These are phyloP conservation scores for Ochropleura plecta DNA, from an alignment of 2,888 invertebrate genomes.

Conservation along the genomic window DNA sequence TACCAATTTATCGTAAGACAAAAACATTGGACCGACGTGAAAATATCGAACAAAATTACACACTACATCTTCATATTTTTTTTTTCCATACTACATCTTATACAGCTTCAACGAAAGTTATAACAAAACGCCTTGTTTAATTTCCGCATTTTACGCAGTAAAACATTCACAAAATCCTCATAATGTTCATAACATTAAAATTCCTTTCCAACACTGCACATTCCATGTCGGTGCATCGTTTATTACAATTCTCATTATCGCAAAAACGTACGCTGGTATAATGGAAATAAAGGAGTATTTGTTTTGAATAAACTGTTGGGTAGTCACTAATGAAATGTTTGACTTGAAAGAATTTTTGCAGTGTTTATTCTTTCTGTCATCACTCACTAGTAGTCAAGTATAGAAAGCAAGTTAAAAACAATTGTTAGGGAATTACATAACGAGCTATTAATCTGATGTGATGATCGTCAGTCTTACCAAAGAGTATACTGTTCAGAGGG, in stretches of 20 bases:
- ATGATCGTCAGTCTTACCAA: too few relatives aligned
- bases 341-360: neutral
- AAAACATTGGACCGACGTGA: neutral
- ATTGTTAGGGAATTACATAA: too few relatives aligned
- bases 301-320: neutral
- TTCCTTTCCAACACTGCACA: slow-evolving; percentile 37
- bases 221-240: slow-evolving; percentile 45
- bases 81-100: neutral
- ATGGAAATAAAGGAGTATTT: slow-evolving; percentile 20
- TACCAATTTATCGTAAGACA: neutral
- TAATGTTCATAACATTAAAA: slow-evolving; percentile 47
- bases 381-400: too few relatives aligned
- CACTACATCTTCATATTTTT: too few relatives aligned
- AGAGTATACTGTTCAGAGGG: too few relatives aligned
- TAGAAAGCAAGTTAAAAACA: too few relatives aligned
- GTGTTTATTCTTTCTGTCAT: neutral
- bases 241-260: slow-evolving; percentile 57
- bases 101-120: neutral
- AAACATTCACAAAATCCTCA: slow-evolving; percentile 2
- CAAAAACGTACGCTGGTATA: slow-evolving; percentile 31
- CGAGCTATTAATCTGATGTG: too few relatives aligned
- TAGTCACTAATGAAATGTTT: neutral
- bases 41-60: neutral
- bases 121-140: neutral
- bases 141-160: neutral